Percentiles rank a stretch among this genome's conserved stretches.
Evolutionary conservation across 1,140 invertebrate genomes (phyloP).

Genomic region (Lethocerus indicus): DNA sequence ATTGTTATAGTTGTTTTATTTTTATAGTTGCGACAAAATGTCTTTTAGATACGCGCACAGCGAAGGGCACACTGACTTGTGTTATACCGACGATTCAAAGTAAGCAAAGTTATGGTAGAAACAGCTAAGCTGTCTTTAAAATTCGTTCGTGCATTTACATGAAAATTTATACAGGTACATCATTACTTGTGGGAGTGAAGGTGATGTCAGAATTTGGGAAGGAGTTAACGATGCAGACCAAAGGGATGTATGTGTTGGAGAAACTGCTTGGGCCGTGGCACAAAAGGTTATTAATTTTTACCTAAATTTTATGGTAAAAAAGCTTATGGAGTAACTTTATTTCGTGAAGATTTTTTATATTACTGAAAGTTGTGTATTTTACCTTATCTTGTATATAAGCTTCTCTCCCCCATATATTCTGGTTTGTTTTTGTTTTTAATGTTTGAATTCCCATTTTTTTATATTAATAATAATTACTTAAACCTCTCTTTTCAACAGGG

Average conservation of each 20-base stretch:
- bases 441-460: neutral
- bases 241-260: conserved; percentile 63
- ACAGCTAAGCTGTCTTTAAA: neutral
- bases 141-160: conserved; percentile 10
- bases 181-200: conserved; percentile 78
- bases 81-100: conserved; percentile 66
- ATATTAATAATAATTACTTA: neutral
- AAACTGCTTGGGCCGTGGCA: conserved; percentile 47
- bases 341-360: neutral
- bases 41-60: conserved; percentile 59
- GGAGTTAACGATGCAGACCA: conserved; percentile 77
- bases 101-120: conserved; percentile 28
- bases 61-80: conserved; percentile 75
- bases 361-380: neutral
- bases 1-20: no score
- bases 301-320: neutral
- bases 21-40: no score
- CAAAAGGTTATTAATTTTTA: conserved; percentile 28
- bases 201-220: conserved; percentile 77
- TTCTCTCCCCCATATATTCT: neutral
- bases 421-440: neutral
- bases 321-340: neutral
- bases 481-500: conserved; percentile 35
- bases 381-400: neutral
- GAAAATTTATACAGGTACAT: conserved; percentile 38